Conservation (phyloP, 2,113 vertebrate genomes). For the Dermatemys mawii region DNA sequence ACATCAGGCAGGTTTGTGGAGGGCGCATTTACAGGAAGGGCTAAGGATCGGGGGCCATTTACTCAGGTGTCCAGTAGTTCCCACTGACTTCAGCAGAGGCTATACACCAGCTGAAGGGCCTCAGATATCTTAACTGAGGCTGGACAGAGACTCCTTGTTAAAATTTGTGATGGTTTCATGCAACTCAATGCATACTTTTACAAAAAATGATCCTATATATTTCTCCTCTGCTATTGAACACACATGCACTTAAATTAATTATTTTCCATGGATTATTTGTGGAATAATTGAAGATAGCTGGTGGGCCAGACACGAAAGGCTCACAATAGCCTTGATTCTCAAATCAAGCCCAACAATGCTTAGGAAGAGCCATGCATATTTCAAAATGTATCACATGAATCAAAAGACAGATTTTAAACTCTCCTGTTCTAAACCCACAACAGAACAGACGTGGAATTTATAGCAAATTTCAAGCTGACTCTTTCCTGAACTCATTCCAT, state of each 20-base stretch:
- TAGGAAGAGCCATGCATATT: not conserved
- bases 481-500: not conserved
- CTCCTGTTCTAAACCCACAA: not conserved
- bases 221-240: not conserved
- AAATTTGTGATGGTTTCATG: not conserved
- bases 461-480: not conserved
- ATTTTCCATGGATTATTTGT: not conserved
- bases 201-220: not conserved
- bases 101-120: not conserved
- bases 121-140: not conserved
- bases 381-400: not conserved
- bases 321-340: not conserved
- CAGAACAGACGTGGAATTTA: slow-evolving; percentile 8
- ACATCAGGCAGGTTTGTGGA: not conserved
- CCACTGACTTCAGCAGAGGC: not conserved
- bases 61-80: not conserved
- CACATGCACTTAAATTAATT: not conserved
- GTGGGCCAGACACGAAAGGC: not conserved
- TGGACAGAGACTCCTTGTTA: not conserved
- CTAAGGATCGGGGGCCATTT: not conserved
- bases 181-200: not conserved
- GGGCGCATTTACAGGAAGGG: not conserved
- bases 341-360: not conserved
- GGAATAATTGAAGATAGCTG: not conserved
- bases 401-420: not conserved